phyloP scores from a whole-genome alignment of 2,113 vertebrate species.

The Lanius collurio region DNA sequence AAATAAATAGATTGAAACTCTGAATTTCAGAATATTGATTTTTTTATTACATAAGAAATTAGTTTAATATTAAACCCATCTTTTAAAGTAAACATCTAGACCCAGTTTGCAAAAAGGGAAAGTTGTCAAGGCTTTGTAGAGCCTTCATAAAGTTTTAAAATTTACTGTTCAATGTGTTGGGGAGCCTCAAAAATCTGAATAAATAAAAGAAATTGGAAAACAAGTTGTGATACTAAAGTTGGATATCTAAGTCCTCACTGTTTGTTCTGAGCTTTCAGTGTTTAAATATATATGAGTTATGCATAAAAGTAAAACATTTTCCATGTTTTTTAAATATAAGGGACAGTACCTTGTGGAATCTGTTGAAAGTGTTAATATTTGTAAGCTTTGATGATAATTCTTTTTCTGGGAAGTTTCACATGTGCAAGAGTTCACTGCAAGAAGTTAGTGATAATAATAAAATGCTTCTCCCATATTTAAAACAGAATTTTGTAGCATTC shows the following conservation, averaged over 20 bases:
- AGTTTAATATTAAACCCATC: constrained; percentile 38
- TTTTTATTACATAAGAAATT: constrained; percentile 7
- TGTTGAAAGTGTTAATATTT: constrained; percentile 5
- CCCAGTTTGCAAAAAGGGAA: neutral
- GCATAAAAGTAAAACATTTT: neutral
- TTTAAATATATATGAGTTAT: constrained; percentile 6
- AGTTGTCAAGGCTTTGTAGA: neutral
- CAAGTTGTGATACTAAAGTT: neutral
- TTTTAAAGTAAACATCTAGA: constrained; percentile 17
- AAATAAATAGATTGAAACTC: constrained; percentile 13
- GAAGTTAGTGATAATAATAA: neutral
- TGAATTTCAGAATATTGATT: neutral
- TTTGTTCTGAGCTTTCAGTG: constrained; percentile 8
- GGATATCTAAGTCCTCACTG: neutral
- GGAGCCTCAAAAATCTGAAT: neutral
- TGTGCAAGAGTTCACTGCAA: neutral
- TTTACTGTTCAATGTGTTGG: neutral
- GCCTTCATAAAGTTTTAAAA: neutral
- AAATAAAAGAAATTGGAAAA: constrained; percentile 8
- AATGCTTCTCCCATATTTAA: neutral
- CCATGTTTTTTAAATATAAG: neutral
- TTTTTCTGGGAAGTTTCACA: neutral
- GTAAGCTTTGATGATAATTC: neutral
- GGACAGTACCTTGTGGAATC: neutral
- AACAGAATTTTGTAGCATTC: neutral